phyloP scores from a whole-genome alignment of 2,888 invertebrate genomes.

The Lasius fuliginosus region DNA sequence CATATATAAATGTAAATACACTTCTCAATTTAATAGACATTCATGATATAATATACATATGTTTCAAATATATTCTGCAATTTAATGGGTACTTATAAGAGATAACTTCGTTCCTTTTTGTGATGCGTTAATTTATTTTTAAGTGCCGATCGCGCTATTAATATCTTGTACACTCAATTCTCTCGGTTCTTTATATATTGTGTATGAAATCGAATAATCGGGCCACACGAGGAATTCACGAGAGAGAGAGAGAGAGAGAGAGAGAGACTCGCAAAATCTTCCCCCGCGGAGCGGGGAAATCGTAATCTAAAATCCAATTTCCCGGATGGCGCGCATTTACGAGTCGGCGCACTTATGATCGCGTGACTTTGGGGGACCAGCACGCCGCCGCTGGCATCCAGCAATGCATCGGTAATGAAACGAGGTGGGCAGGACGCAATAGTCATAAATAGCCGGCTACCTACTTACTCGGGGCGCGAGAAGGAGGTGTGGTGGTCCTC shows the following conservation, averaged over 20 bases:
- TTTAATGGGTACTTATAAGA: neutral
- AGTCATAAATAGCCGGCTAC: conserved; percentile 81
- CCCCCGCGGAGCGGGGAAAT: conserved; percentile 21
- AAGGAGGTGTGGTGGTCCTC: conserved; percentile 76
- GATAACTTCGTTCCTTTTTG: neutral
- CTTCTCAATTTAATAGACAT: neutral
- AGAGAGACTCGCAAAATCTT: conserved; percentile 17
- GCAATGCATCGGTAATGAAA: conserved; percentile 81
- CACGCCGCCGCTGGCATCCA: conserved; percentile 72
- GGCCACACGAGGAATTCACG: neutral
- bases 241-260: conserved; percentile 30
- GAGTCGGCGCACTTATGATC: conserved; percentile 73
- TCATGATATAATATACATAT: neutral
- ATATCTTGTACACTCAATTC: neutral
- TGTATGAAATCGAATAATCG: neutral
- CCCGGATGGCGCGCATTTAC: conserved; percentile 67
- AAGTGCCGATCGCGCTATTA: neutral
- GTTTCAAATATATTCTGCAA: conserved; percentile 2
- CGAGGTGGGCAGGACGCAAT: conserved; percentile 74
- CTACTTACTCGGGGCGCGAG: conserved; percentile 76
- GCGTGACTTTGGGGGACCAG: conserved; percentile 79
- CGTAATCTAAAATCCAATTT: conserved; percentile 70
- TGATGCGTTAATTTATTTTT: neutral
- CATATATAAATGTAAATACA: neutral
- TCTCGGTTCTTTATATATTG: neutral